These are phyloP conservation scores for Suricata suricatta DNA, from an alignment of 2,113 vertebrate genomes.

Conservation along the genomic window DNA sequence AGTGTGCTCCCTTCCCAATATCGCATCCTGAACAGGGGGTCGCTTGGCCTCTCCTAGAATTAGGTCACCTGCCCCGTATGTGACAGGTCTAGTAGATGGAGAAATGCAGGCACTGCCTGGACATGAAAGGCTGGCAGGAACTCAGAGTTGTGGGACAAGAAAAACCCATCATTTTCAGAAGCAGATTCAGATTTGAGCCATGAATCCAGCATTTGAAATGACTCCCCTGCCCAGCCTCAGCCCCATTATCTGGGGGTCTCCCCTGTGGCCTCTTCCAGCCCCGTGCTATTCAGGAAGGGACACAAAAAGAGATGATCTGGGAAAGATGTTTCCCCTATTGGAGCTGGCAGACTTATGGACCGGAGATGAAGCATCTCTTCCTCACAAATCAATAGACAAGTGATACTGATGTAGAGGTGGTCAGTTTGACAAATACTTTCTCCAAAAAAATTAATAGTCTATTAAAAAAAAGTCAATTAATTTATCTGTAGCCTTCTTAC, in stretches of 20 bases:
- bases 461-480: neutral
- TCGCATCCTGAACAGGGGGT: too few species aligned
- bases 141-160: neutral
- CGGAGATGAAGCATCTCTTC: accelerated
- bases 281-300: neutral
- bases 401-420: neutral
- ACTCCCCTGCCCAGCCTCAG: neutral
- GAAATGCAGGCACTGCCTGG: accelerated
- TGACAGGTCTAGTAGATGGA: neutral
- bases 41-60: neutral
- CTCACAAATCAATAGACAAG: neutral
- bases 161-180: neutral
- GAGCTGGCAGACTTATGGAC: neutral
- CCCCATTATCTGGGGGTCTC: neutral
- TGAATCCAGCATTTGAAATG: neutral
- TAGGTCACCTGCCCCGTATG: neutral
- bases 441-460: neutral
- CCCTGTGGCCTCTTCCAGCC: too few species aligned
- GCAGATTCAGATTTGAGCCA: neutral
- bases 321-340: neutral
- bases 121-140: neutral
- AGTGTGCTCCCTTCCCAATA: neutral
- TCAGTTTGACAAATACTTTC: neutral
- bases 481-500: neutral
- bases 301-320: accelerated